Percentiles rank a stretch among this genome's conserved stretches.
Conservation (phyloP, 2,797 vertebrate genomes). For the Silurus aristotelis region DNA sequence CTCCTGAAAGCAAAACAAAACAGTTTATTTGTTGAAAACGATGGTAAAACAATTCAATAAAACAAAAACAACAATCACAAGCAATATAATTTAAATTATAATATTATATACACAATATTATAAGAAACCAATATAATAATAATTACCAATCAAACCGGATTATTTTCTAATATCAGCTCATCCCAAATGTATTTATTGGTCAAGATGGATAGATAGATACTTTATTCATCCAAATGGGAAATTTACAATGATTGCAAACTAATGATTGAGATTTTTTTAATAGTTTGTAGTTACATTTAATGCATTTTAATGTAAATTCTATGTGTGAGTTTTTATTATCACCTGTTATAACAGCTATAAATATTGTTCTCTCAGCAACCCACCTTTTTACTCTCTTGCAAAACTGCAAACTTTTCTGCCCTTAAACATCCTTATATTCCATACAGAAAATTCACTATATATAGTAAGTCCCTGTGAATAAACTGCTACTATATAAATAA, state of each 20-base stretch:
- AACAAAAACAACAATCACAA: neutral
- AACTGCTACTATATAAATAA: neutral
- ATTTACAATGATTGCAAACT: neutral
- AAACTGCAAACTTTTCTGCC: neutral
- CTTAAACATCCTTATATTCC: neutral
- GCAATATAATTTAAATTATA: neutral
- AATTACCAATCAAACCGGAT: neutral
- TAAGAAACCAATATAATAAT: neutral
- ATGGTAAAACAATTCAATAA: too few relatives aligned
- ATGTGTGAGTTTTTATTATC: neutral
- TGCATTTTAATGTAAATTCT: neutral
- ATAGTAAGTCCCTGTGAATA: too few relatives aligned
- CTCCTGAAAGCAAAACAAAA: slow-evolving; percentile 73
- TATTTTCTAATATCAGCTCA: neutral
- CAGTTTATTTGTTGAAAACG: neutral
- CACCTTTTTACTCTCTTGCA: neutral
- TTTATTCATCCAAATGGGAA: too few relatives aligned
- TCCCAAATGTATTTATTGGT: neutral
- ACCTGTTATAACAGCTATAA: neutral
- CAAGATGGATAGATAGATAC: too few relatives aligned
- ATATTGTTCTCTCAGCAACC: neutral
- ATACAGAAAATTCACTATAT: neutral
- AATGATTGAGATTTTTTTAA: neutral
- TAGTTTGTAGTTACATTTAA: neutral
- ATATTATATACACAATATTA: neutral